Base-by-base conservation (phyloP, 1,140 invertebrate species). In the Rhagoletis pomonella region DNA sequence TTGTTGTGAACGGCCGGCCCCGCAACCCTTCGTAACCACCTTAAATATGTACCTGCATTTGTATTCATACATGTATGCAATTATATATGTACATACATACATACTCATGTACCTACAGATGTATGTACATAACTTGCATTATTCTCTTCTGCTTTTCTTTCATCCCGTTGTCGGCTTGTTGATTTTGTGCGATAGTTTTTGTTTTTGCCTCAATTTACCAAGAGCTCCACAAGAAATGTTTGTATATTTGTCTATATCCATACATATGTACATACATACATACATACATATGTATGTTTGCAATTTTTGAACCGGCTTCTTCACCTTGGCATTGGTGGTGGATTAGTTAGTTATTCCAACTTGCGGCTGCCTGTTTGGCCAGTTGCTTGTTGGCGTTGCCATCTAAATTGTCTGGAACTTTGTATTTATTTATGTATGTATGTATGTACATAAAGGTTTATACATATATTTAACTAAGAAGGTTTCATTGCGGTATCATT, bases 311-410 rank as follows among this genome's bases (percentile, higher is more conserved):
- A 81, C 73, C 73, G 73, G 47, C 73, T 81, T 81, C 73, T 9
- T 81, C 50, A 81, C 73, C 73, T 81, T 81, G 73, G 73, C 73
- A 81, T 81, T 81, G 73, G 73, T 81, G 73, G 73, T 81, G 73
- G 17, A 81, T 81, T 58, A 81, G 73, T 29, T 29, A 29, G 29
- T 14, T 14, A 62, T 62, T 62, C 60, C 60, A 14, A 62, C n/a
- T 62, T 7, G 60, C 60, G 4, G 7, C 47, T 55, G 47, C 47
- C 55, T 81, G 73, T 10, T 81, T 55, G 44, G 50, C 47, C 6
- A 81, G 73, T 81, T 81, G 44, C 19, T 55, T 81, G 29, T 19
- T 29, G 55, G 73, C 10, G 73, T 81, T 81, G 73, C 73, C 73
- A 81, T 3, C 47, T 58, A 19, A 10, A 81, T 58, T 19, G 10